Conservation (phyloP, 2,797 vertebrate genomes). For the Gephyroberyx darwinii region DNA sequence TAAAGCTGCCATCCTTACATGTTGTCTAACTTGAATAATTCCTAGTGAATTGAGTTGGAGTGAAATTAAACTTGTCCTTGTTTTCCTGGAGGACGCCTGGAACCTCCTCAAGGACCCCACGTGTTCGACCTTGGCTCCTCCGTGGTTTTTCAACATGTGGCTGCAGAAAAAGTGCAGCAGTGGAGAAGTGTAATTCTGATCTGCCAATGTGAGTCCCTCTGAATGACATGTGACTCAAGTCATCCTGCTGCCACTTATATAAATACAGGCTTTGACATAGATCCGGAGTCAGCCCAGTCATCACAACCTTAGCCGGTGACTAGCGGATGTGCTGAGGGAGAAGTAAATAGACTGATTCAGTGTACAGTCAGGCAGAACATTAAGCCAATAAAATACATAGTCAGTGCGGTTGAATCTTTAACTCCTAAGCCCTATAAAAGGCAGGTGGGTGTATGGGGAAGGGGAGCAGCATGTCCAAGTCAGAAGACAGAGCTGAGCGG, state of each 20-base stretch:
- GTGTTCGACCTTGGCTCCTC: neutral
- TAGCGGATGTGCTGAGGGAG: slow-evolving; percentile 11
- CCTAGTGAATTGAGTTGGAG: too few species aligned
- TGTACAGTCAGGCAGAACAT: slow-evolving; percentile 33
- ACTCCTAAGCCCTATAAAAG: slow-evolving; percentile 39
- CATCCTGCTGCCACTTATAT: slow-evolving; percentile 19
- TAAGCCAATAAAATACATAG: slow-evolving; percentile 19
- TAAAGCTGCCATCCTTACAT: too few species aligned
- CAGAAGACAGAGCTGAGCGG: neutral
- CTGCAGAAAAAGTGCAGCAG: neutral
- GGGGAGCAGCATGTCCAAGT: slow-evolving; percentile 10
- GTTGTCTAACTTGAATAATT: too few species aligned
- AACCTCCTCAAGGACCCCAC: too few species aligned
- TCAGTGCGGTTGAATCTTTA: slow-evolving; percentile 37
- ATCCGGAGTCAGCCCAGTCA: slow-evolving; percentile 33
- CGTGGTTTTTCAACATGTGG: neutral
- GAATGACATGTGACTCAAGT: slow-evolving; percentile 23
- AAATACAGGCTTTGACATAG: slow-evolving; percentile 43
- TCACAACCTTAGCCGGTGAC: slow-evolving; percentile 31
- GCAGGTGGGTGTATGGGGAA: neutral
- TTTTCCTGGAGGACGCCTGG: too few species aligned
- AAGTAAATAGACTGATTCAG: slow-evolving; percentile 22
- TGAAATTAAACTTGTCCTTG: too few species aligned
- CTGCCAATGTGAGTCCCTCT: slow-evolving; percentile 10
- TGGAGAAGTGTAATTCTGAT: slow-evolving; percentile 11